phyloP scores from a whole-genome alignment of 2,113 vertebrate species.

The Microcebus tavaratra region DNA sequence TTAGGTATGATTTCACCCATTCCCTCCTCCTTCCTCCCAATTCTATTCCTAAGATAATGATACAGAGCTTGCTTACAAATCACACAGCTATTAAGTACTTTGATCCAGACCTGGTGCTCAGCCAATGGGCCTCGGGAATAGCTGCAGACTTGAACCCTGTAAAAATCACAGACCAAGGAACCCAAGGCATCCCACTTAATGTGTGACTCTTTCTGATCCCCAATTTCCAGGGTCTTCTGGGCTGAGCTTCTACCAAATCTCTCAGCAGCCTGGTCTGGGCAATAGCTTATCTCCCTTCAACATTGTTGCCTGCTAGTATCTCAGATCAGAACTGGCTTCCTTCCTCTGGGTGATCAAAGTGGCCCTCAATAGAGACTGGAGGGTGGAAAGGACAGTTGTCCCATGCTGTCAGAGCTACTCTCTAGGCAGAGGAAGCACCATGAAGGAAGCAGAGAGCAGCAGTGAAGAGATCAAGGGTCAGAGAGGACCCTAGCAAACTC shows the following conservation, averaged over 20 bases:
- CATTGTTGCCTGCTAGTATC: background rate
- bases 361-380: background rate
- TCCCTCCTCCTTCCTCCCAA: too few relatives aligned
- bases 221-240: background rate
- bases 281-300: background rate
- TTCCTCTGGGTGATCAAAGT: background rate
- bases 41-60: background rate
- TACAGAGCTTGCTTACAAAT: background rate
- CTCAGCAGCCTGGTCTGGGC: background rate
- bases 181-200: background rate
- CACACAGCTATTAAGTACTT: background rate
- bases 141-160: background rate
- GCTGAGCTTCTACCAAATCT: background rate
- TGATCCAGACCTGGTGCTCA: background rate
- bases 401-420: background rate
- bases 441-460: background rate
- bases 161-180: background rate
- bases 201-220: background rate
- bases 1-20: too few relatives aligned
- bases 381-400: background rate
- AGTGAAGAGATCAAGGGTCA: background rate
- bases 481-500: background rate
- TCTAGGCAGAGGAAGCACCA: background rate
- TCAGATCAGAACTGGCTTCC: background rate
- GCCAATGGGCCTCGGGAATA: background rate